Conservation (phyloP, 2,113 vertebrate genomes). For the Pangasianodon gigas region DNA sequence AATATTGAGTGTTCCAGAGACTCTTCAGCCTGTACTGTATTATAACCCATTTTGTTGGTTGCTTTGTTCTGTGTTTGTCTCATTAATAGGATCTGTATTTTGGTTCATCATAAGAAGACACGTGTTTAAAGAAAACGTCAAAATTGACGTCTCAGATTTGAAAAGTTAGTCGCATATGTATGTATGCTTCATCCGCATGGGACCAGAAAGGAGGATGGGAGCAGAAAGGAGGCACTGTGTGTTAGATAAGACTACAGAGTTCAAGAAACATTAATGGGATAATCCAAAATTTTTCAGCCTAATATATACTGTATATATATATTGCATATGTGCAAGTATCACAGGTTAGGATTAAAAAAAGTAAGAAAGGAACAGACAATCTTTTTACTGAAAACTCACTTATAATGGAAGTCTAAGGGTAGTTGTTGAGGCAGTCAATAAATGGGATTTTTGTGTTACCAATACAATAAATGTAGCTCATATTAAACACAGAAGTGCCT, state of each 20-base stretch:
- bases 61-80: constrained; percentile 16
- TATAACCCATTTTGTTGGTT: constrained; percentile 26
- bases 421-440: background rate
- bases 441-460: background rate
- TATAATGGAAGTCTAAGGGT: background rate
- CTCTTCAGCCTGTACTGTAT: constrained; percentile 28
- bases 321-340: background rate
- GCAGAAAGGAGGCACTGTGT: background rate
- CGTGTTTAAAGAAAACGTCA: background rate
- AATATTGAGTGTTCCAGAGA: constrained; percentile 5
- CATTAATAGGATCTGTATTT: constrained; percentile 10
- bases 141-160: background rate
- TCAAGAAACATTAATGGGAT: background rate
- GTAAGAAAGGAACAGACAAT: background rate
- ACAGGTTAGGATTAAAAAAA: background rate
- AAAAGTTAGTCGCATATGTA: background rate
- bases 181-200: background rate
- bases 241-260: background rate
- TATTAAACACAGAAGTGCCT: constrained; percentile 15
- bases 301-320: too few species aligned
- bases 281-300: background rate
- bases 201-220: background rate
- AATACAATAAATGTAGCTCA: background rate
- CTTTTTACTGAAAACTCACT: background rate
- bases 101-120: background rate